Base-by-base conservation (phyloP, 2,888 invertebrate species). In the Ceramica pisi region DNA sequence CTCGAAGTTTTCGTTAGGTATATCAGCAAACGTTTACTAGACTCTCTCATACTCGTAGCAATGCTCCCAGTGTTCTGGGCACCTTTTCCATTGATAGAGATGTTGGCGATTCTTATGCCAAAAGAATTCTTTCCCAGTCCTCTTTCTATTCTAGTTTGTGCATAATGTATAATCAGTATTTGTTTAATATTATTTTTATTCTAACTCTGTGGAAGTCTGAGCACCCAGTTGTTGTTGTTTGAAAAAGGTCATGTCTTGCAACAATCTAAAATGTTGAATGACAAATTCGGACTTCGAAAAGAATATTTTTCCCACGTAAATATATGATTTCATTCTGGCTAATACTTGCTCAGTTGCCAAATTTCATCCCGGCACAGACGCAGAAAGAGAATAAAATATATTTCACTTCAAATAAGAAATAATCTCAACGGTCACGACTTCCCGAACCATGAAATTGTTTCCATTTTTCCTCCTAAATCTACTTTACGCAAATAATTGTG, bases 371-470 rank as follows among this genome's bases (percentile, higher is more conserved):
- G 8, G 26, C 35, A 57, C 41, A 46, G 23, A 44, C 44, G 46
- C 31, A 12, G 50, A 64, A 1, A 3, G 31, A 9, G 12, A 62
- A 70, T 35, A 64, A 60, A 53, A 63, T 61, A 56, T 59, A 75
- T 53, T 77, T 67, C 31, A 53, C 64, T 62, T 50, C 31, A 68
- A 64, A 63, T 64, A 67, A 55, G 26, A 71, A 62, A 55, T 78
- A 71, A 71, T 78, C 44, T 77, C 21, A 14, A 26, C 44, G 64
- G 61, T 23, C 61, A 50, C 48, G 46, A 51, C 57, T 62, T 26
- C 46, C n/a, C 57, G 65, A 63, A 68, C 78, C 78, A 50, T 77
- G 72, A 78, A 77, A 68, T 79, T 71, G 74, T 74, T 56, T 31
- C 67, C 23, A 66, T 66, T 69, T 67, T 71, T 50, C 63, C n/a